A percentile compares a stretch with the other conserved stretches of the same genome.
Conservation (phyloP, 2,113 vertebrate species). For the Eurystomus gularis region DNA sequence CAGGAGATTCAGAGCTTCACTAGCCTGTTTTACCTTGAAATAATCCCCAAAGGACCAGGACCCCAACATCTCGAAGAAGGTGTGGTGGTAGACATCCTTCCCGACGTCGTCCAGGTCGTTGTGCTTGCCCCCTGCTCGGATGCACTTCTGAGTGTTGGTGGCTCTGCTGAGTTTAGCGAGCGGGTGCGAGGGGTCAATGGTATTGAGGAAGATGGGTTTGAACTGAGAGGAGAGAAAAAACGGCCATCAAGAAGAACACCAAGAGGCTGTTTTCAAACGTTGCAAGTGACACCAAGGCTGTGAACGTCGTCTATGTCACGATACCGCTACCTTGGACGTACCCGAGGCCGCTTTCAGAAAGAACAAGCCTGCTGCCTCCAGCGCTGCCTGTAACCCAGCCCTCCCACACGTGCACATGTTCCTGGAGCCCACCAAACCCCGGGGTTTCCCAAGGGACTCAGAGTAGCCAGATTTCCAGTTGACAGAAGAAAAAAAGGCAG, state of each 20-base stretch:
- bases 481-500: neutral
- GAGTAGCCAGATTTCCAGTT: neutral
- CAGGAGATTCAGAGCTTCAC: neutral
- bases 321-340: neutral
- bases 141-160: slow-evolving; percentile 97
- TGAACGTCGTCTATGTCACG: accelerated
- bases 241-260: neutral
- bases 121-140: slow-evolving; percentile 96
- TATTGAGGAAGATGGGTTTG: slow-evolving; percentile 98
- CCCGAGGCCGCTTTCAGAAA: neutral
- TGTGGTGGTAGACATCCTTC: slow-evolving; percentile 98
- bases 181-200: slow-evolving; percentile 93
- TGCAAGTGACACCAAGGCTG: neutral
- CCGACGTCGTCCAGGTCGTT: slow-evolving; percentile 96
- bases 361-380: neutral
- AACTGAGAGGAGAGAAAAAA: slow-evolving; percentile 75
- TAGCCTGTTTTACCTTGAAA: slow-evolving; percentile 85
- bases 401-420: accelerated
- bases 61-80: slow-evolving; percentile 98
- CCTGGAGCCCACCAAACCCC: neutral
- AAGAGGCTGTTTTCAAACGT: neutral
- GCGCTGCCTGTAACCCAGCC: neutral
- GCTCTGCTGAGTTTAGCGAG: slow-evolving; percentile 90
- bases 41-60: slow-evolving; percentile 99
- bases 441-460: neutral